These are phyloP conservation scores for Sminthurides bifidus DNA, from an alignment of 1,140 invertebrate genomes.

Conservation along the genomic window DNA sequence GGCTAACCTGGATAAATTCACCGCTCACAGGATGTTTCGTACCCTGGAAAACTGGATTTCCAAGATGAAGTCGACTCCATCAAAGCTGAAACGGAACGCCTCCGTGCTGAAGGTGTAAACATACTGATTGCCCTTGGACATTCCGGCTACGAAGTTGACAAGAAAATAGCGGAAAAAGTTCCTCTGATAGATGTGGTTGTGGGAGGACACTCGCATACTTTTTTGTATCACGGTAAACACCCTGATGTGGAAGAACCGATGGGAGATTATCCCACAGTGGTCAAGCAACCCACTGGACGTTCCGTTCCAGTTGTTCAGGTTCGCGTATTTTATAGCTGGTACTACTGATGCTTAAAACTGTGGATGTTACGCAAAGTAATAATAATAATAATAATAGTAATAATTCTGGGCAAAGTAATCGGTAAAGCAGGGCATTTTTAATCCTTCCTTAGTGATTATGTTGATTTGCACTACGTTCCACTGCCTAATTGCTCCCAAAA, in stretches of 20 bases:
- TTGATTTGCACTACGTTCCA: too few species aligned
- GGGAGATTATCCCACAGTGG: conserved; percentile 62
- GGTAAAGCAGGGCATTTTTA: too few species aligned
- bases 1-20: too few species aligned
- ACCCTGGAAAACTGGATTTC: conserved; percentile 52
- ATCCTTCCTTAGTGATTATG: too few species aligned
- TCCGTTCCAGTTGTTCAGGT: conserved; percentile 69
- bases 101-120: conserved; percentile 54
- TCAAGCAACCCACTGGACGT: conserved; percentile 55
- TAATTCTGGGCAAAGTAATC: too few species aligned
- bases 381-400: too few species aligned
- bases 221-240: conserved; percentile 56
- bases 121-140: conserved; percentile 83
- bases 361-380: too few species aligned
- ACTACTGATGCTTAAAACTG: too few species aligned
- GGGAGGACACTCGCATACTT: conserved; percentile 78
- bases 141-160: conserved; percentile 66
- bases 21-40: conserved; percentile 41
- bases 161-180: conserved; percentile 61
- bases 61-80: conserved; percentile 60
- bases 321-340: too few species aligned
- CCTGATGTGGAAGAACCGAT: conserved; percentile 55
- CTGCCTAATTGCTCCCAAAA: too few species aligned
- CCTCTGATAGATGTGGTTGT: conserved; percentile 77
- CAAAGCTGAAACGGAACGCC: conserved; percentile 48